Evolutionary conservation across 2,797 vertebrate species (phyloP).

Genomic region (Coranthus polyacanthus): DNA sequence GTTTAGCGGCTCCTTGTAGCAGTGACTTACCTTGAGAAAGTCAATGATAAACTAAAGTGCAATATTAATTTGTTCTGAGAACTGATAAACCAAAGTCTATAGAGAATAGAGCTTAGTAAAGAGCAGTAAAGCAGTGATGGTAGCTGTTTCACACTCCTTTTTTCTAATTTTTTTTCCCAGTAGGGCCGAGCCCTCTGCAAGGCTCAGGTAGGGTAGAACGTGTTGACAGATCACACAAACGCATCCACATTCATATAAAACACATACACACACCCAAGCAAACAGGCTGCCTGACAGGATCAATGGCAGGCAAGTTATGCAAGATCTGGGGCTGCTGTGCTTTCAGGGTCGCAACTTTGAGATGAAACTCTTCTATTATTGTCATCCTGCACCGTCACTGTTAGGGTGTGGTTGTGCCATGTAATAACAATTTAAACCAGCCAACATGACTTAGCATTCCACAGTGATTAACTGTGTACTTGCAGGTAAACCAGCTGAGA

Average conservation of each 20-base stretch:
- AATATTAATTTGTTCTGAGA: too few species aligned
- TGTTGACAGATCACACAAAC: conserved; percentile 50
- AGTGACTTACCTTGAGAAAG: too few species aligned
- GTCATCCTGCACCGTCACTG: conserved; percentile 4
- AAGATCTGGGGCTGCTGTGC: conserved; percentile 22
- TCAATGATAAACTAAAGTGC: too few species aligned
- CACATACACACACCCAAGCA: conserved; percentile 1
- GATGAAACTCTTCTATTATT: conserved; percentile 22
- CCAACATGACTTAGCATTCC: conserved; percentile 19
- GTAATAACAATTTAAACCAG: conserved; percentile 20
- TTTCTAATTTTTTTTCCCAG: conserved; percentile 2
- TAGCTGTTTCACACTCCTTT: not conserved
- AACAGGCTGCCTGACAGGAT: conserved; percentile 33
- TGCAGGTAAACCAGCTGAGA: not conserved
- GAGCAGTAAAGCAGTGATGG: too few species aligned
- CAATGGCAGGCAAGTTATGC: conserved; percentile 27
- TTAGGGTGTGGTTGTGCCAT: conserved; percentile 20
- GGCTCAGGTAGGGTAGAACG: not conserved
- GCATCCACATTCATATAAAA: conserved; percentile 14
- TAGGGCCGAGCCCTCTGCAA: not conserved
- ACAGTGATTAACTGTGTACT: conserved; percentile 1
- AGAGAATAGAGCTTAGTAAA: too few species aligned
- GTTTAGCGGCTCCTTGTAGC: not conserved
- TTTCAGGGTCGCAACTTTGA: conserved; percentile 9
- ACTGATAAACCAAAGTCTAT: too few species aligned